Conservation (phyloP, 2,797 vertebrate genomes). For the Lepilemur ruficaudatus region DNA sequence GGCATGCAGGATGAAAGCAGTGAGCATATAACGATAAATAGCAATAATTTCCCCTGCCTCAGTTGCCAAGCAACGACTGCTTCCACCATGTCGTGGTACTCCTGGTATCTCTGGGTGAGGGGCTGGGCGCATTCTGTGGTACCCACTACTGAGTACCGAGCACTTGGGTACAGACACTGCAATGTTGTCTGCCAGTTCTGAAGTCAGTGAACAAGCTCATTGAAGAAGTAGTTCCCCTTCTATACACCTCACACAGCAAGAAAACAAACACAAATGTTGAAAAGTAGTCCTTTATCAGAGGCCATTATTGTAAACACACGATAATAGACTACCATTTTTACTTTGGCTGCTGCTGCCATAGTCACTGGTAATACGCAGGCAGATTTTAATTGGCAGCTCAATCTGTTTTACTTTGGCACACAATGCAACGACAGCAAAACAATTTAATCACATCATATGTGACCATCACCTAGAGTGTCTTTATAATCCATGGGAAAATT, state of each 20-base stretch:
- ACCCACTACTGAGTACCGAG: neutral
- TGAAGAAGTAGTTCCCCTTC: neutral
- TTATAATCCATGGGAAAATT: neutral
- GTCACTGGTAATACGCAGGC: neutral
- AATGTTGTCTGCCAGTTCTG: neutral
- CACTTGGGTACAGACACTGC: neutral
- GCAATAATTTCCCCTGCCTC: neutral
- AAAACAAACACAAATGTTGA: neutral
- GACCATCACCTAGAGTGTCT: neutral
- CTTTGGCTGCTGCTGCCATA: neutral
- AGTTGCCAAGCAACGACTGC: no score
- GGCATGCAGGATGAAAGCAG: neutral
- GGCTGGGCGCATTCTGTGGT: neutral
- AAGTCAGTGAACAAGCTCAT: neutral
- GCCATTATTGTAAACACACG: neutral
- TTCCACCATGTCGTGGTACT: neutral
- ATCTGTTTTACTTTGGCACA: neutral
- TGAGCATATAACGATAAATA: neutral
- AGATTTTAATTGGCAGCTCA: neutral
- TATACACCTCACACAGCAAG: neutral
- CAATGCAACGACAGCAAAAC: neutral
- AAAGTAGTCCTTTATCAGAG: neutral
- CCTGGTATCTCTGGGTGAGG: neutral
- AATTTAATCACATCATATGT: neutral
- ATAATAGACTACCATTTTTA: neutral